These are phyloP conservation scores for Prionchulus punctatus DNA, from an alignment of 2,888 invertebrate genomes.

Conservation along the genomic window DNA sequence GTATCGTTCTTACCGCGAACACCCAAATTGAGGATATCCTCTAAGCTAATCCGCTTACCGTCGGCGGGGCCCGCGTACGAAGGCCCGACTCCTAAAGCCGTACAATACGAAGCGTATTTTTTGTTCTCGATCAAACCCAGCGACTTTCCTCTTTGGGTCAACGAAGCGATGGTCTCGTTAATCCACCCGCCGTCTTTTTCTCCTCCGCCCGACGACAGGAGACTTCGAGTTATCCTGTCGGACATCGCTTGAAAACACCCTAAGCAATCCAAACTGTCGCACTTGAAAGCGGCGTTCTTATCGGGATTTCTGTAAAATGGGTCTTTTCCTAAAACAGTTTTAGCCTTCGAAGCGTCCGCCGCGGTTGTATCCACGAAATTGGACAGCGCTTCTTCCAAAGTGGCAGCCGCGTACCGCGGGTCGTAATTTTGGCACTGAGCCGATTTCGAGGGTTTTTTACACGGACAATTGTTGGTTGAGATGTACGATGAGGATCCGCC, in stretches of 20 bases:
- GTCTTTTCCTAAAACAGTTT: neutral
- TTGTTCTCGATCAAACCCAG: too few species aligned
- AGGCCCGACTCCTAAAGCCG: too few species aligned
- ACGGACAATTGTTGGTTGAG: neutral
- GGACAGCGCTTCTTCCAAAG: neutral
- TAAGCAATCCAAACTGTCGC: neutral
- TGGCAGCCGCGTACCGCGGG: neutral
- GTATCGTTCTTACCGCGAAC: neutral
- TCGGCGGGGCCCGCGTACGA: too few species aligned
- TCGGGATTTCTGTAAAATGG: neutral
- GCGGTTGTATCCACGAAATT: neutral
- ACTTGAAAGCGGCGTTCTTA: neutral
- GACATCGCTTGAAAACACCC: neutral
- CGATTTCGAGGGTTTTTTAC: neutral
- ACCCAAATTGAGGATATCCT: neutral
- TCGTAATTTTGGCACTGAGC: neutral
- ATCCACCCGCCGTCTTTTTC: too few species aligned
- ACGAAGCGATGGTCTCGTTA: too few species aligned
- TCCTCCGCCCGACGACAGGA: too few species aligned
- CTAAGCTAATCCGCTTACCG: too few species aligned
- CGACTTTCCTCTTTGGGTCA: too few species aligned
- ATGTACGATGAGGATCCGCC: too few species aligned
- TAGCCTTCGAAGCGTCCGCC: neutral
- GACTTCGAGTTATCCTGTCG: neutral
- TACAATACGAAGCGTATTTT: too few species aligned